These are phyloP conservation scores for Eristalis arbustorum DNA, from an alignment of 2,888 invertebrate genomes.

Conservation along the genomic window DNA sequence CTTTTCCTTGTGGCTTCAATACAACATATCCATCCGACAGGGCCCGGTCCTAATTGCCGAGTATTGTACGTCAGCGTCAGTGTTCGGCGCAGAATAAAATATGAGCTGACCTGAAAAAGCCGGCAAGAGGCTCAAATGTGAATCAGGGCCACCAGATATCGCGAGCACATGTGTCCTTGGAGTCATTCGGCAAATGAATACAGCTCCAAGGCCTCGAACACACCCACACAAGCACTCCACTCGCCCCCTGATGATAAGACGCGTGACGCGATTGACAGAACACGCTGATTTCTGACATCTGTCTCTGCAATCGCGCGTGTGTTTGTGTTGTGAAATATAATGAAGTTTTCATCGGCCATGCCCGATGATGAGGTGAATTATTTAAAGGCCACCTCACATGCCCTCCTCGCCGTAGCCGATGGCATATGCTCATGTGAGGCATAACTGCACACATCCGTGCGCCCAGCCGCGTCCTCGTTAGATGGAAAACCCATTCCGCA, in stretches of 20 bases:
- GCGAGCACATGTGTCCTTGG: neutral
- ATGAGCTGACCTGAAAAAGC: neutral
- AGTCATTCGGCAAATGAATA: neutral
- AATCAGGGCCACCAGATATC: neutral
- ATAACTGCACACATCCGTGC: neutral
- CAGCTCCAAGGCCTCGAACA: neutral
- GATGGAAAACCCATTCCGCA: conserved; percentile 11
- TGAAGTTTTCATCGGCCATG: neutral
- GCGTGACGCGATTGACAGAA: neutral
- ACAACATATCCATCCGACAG: too few relatives aligned
- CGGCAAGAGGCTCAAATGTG: neutral
- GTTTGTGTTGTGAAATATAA: neutral
- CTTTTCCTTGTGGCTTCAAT: neutral
- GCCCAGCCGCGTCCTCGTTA: conserved; percentile 5
- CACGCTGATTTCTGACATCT: neutral
- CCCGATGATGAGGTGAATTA: neutral
- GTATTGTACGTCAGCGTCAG: neutral
- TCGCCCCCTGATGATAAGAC: neutral
- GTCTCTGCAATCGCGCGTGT: neutral
- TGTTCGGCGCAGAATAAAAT: neutral
- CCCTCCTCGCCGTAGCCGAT: neutral
- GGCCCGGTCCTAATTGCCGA: neutral
- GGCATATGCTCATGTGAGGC: neutral
- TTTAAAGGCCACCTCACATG: neutral
- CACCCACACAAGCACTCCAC: neutral